phyloP scores from a whole-genome alignment of 2,797 vertebrate species.

The Cetoscarus ocellatus region DNA sequence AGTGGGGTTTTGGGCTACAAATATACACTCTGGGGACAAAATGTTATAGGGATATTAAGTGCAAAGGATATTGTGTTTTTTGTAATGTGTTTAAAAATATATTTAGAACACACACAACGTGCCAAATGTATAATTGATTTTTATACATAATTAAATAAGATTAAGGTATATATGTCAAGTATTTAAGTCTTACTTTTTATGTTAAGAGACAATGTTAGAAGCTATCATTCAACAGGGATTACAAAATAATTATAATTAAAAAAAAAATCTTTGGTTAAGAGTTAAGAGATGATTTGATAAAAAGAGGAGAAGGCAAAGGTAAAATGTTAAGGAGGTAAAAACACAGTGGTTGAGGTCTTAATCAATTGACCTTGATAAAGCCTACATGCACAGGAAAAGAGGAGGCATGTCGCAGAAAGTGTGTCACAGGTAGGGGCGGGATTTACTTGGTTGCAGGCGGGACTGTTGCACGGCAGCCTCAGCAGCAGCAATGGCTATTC shows the following conservation, averaged over 20 bases:
- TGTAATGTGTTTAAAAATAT: too few species aligned
- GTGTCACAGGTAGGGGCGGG: conserved; percentile 81
- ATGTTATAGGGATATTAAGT: too few species aligned
- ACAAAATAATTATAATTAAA: conserved; percentile 5
- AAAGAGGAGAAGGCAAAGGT: conserved; percentile 65
- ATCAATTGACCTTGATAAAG: conserved; percentile 84
- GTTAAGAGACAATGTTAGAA: too few species aligned
- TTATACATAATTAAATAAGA: too few species aligned
- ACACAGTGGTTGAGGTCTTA: conserved; percentile 59
- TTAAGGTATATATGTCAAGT: too few species aligned
- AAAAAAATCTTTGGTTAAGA: conserved; percentile 47
- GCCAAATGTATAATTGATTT: too few species aligned
- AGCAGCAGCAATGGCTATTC: conserved; percentile 96
- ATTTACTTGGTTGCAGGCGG: conserved; percentile 99
- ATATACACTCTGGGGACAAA: too few species aligned
- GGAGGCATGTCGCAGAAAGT: conserved; percentile 90
- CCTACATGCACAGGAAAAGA: conserved; percentile 76
- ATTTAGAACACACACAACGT: too few species aligned
- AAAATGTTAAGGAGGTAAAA: conserved; percentile 76
- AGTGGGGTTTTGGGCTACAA: too few species aligned
- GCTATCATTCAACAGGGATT: neutral
- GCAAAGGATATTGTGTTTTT: too few species aligned
- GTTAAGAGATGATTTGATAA: conserved; percentile 77
- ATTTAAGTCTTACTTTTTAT: too few species aligned
- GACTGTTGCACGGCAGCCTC: conserved; percentile 98